phyloP scores from a whole-genome alignment of 2,888 invertebrate genomes.

The Euplexia lucipara region DNA sequence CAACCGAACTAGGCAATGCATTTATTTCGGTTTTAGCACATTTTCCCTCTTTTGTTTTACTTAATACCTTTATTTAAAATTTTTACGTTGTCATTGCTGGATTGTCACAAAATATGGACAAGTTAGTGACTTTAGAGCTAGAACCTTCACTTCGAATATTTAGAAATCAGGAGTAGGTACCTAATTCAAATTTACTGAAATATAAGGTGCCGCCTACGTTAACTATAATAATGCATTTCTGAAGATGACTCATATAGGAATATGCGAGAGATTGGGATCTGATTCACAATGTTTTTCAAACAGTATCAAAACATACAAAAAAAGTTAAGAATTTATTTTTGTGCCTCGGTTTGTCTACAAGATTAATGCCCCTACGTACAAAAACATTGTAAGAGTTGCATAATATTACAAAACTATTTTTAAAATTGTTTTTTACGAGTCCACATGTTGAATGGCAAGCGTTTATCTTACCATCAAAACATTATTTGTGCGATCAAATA shows the following conservation, averaged over 20 bases:
- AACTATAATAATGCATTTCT: constrained; percentile 2
- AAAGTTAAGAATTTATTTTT: constrained; percentile 11
- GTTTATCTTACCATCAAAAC: constrained; percentile 51
- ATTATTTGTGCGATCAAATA: constrained; percentile 43
- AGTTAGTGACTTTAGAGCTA: neutral
- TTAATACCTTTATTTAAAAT: too few relatives aligned
- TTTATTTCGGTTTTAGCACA: too few relatives aligned
- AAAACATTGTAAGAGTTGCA: constrained; percentile 6
- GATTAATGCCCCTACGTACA: constrained; percentile 16
- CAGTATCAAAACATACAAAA: constrained; percentile 27
- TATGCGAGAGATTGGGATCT: constrained; percentile 1
- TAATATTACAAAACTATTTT: constrained; percentile 2
- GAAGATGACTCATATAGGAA: constrained; percentile 23
- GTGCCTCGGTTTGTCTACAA: neutral
- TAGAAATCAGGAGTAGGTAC: neutral
- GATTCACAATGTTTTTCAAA: constrained; percentile 40
- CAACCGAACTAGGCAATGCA: too few relatives aligned
- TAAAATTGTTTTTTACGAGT: constrained; percentile 6
- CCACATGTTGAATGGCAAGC: constrained; percentile 14
- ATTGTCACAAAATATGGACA: neutral
- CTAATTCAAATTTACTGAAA: constrained; percentile 20
- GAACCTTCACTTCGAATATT: neutral
- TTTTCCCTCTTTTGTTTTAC: too few relatives aligned
- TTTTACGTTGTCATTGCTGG: neutral
- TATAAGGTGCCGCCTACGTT: constrained; percentile 8